Conservation (phyloP, 2,888 invertebrate species). For the Pedicia rivosa region DNA sequence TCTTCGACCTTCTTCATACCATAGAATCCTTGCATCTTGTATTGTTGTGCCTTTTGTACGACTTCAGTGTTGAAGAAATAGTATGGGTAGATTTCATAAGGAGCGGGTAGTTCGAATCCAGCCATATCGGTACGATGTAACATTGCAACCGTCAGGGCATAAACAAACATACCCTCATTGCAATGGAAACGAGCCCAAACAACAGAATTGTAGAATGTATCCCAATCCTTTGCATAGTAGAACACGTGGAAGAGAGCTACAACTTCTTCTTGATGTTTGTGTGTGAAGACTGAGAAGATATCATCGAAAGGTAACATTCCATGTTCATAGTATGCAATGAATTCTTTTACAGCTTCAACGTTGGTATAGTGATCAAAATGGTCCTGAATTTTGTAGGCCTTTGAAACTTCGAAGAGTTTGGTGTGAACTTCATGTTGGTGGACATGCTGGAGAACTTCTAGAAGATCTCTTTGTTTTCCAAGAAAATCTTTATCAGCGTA, state of each 20-base stretch:
- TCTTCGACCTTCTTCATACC: conserved; percentile 30
- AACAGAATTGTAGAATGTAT: conserved; percentile 54
- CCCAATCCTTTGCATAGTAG: conserved; percentile 52
- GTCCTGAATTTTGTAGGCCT: conserved; percentile 30
- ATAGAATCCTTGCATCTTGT: conserved; percentile 43
- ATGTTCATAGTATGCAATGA: conserved; percentile 37
- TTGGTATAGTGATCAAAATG: conserved; percentile 43
- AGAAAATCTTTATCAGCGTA: conserved; percentile 9
- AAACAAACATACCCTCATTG: conserved; percentile 46
- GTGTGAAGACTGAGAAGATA: conserved; percentile 19
- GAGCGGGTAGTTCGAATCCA: conserved; percentile 43
- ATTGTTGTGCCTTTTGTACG: conserved; percentile 30
- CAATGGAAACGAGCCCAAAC: conserved; percentile 47
- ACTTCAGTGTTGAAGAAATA: conserved; percentile 43
- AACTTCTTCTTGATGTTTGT: conserved; percentile 33
- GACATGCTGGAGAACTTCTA: conserved; percentile 10
- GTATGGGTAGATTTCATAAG: conserved; percentile 51
- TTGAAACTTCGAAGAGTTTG: conserved; percentile 9
- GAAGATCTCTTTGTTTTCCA: conserved; percentile 10
- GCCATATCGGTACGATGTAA: conserved; percentile 40
- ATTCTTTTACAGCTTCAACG: conserved; percentile 38
- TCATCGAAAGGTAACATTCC: conserved; percentile 26
- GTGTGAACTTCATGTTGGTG: conserved; percentile 10
- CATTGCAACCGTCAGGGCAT: conserved; percentile 41
- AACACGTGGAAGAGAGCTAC: conserved; percentile 46